Base-by-base conservation (phyloP, 2,888 invertebrate species). In the Coleophora flavipennella region DNA sequence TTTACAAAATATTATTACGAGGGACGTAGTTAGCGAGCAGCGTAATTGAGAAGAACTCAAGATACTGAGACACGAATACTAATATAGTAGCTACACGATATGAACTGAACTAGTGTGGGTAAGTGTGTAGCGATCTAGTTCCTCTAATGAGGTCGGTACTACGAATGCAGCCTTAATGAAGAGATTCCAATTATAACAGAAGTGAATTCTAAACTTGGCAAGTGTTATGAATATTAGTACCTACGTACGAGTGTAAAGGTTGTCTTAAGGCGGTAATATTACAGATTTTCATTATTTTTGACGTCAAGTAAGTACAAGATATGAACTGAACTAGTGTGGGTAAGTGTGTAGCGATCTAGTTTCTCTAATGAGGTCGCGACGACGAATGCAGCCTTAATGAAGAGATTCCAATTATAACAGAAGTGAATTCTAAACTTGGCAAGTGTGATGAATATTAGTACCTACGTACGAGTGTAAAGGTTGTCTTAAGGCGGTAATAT, bases 41-140 rank as follows among this genome's bases (percentile, higher is more conserved):
- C 43, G 52, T 65, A 64, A 64, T 64, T 63, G 63, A 57, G 56
- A 49, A 46, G 46, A 50, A 46, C 55, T 49, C 44, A 27, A 35
- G 40, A 36, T 33, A 37, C 43, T 49, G 50, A 49, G 51, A 25
- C 13, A 36, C 25, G 57, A 62, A 63, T 62, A 60, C 62, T 56
- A 53, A 60, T 48, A 49, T n/a, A n/a, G n/a, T n/a, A n/a, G n/a
- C n/a, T n/a, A n/a, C n/a, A n/a, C n/a, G n/a, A n/a, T n/a, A n/a
- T n/a, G n/a, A n/a, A n/a, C n/a, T n/a, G n/a, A n/a, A n/a, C n/a
- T n/a, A n/a, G n/a, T n/a, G n/a, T n/a, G n/a, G n/a, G n/a, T n/a
- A n/a, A n/a, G n/a, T n/a, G n/a, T n/a, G n/a, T n/a, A n/a, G n/a
- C n/a, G 20, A 20, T 4, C 20, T 20, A 20, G 20, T 20, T 20